Percentiles rank a stretch among this genome's conserved stretches.
These are phyloP conservation scores for Endotricha flammealis DNA, from an alignment of 2,888 invertebrate genomes.

Conservation along the genomic window DNA sequence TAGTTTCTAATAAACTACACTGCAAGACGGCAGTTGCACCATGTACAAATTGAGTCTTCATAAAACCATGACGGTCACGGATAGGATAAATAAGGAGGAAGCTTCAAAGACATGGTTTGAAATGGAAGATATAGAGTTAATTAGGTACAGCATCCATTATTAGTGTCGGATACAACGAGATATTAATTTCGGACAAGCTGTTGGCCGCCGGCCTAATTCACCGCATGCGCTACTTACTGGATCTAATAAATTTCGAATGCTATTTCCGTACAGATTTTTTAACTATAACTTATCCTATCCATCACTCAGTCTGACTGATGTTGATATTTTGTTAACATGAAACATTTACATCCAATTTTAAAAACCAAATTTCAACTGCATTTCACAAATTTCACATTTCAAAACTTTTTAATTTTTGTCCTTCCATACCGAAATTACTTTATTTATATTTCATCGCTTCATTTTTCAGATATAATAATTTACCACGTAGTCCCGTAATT, in stretches of 20 bases:
- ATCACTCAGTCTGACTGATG: constrained; percentile 21
- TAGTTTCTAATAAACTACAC: no score
- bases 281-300: constrained; percentile 18
- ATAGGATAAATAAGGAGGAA: no score
- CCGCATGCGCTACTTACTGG: constrained; percentile 48
- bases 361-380: no score
- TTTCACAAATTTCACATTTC: no score
- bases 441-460: no score
- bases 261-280: constrained; percentile 52
- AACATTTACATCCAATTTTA: constrained; percentile 1
- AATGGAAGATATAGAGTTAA: constrained; percentile 20
- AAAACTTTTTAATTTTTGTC: no score
- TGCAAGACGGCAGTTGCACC: no score
- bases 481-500: no score
- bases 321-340: background rate
- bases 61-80: no score
- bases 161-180: constrained; percentile 39
- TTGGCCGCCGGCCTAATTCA: constrained; percentile 61
- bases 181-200: constrained; percentile 54
- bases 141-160: constrained; percentile 37
- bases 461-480: no score
- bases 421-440: no score
- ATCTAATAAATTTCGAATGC: constrained; percentile 50
- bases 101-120: constrained; percentile 1
- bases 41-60: no score